These are phyloP conservation scores for Parus major DNA, from an alignment of 2,113 vertebrate species.

Conservation along the genomic window DNA sequence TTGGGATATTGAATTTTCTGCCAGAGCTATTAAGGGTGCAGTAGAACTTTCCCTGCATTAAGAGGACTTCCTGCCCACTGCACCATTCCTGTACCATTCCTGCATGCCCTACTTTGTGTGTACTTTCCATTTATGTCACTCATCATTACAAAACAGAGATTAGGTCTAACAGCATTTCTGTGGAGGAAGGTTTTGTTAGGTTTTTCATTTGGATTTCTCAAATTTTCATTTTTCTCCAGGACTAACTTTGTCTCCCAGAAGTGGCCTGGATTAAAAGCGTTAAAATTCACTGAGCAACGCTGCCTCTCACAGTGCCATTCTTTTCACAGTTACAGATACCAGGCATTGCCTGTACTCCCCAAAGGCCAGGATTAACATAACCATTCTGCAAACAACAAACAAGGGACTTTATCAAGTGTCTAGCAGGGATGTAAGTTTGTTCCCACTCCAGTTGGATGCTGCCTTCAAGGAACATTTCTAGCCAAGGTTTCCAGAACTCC, in stretches of 20 bases:
- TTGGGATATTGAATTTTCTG: neutral
- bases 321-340: neutral
- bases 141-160: neutral
- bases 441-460: neutral
- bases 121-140: neutral
- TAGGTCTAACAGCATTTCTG: neutral
- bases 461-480: neutral
- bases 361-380: neutral
- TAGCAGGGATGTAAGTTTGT: neutral
- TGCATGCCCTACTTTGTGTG: neutral
- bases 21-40: neutral
- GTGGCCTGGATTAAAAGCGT: neutral
- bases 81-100: rapidly evolving
- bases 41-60: neutral
- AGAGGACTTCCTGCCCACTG: neutral
- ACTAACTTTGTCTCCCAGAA: neutral
- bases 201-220: neutral
- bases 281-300: neutral
- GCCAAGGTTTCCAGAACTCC: neutral
- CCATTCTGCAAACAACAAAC: neutral
- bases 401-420: neutral
- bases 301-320: neutral
- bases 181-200: neutral
- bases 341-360: neutral
- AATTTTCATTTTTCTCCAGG: neutral